phyloP scores from a whole-genome alignment of 1,140 invertebrate species.

The Ruditapes philippinarum region DNA sequence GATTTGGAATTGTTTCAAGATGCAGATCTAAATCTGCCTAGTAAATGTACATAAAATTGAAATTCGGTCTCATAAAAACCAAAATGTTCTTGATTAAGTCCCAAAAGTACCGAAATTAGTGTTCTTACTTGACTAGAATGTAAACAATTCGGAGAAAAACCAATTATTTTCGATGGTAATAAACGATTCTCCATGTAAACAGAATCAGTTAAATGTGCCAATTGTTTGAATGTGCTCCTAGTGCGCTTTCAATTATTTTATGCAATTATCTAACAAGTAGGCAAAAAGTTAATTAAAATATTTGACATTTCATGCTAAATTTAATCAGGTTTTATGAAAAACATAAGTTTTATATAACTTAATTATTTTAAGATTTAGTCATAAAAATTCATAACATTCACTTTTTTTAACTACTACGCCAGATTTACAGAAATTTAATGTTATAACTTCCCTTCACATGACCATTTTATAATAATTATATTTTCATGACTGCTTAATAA shows the following conservation, averaged over 20 bases:
- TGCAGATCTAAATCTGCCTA: background rate
- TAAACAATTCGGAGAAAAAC: background rate
- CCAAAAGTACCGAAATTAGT: background rate
- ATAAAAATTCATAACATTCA: too few relatives aligned
- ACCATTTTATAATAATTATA: too few relatives aligned
- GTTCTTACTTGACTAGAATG: background rate
- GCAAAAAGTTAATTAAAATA: background rate
- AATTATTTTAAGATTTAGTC: too few relatives aligned
- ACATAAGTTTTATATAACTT: too few relatives aligned
- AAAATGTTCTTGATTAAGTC: background rate
- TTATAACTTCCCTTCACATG: too few relatives aligned
- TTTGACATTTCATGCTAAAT: too few relatives aligned
- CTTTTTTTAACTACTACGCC: too few relatives aligned
- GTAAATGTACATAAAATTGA: background rate
- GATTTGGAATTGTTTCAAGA: background rate
- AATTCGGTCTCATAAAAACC: background rate
- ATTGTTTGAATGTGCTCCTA: background rate
- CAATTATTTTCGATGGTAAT: background rate
- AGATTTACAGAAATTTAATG: too few relatives aligned
- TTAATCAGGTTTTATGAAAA: too few relatives aligned
- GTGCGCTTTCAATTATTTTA: too few relatives aligned
- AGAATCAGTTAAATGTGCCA: background rate
- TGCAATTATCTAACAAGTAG: background rate
- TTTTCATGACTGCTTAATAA: too few relatives aligned
- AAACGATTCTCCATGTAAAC: background rate